Evolutionary conservation across 2,113 vertebrate genomes (phyloP).

Genomic region (Silurus asotus): DNA sequence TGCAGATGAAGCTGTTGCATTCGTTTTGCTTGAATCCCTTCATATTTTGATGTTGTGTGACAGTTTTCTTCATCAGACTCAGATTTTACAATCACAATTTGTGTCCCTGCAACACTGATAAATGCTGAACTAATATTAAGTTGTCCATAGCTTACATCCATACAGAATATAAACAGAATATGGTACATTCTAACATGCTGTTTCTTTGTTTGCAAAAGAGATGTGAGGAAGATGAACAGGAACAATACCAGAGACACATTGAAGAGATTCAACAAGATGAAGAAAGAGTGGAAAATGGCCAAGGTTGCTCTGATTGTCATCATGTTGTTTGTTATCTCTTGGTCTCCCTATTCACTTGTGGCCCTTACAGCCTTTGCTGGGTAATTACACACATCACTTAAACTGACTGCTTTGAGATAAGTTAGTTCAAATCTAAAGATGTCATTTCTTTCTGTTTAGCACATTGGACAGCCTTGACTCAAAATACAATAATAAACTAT

Average conservation of each 20-base stretch:
- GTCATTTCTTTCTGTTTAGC: background rate
- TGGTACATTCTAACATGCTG: background rate
- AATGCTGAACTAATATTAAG: background rate
- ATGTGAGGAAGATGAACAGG: conserved; percentile 78
- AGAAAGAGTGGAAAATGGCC: conserved; percentile 94
- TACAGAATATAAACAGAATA: background rate
- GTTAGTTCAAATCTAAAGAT: background rate
- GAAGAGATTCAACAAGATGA: conserved; percentile 80
- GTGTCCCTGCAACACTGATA: background rate
- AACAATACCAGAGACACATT: conserved; percentile 73
- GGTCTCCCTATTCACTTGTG: conserved; percentile 90
- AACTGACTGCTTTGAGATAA: background rate
- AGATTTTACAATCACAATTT: background rate
- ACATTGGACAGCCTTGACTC: background rate
- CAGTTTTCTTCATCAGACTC: background rate
- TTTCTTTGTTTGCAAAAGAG: conserved; percentile 67
- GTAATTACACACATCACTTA: conserved; percentile 65
- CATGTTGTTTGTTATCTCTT: conserved; percentile 88
- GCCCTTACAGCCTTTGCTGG: conserved; percentile 91
- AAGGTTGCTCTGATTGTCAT: conserved; percentile 90
- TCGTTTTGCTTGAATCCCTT: background rate
- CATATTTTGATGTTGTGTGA: background rate
- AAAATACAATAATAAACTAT: background rate
- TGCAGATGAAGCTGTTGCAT: background rate
- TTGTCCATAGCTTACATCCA: background rate